Base-by-base conservation (phyloP, 1,140 invertebrate genomes). In the Temnothorax curvispinosus region DNA sequence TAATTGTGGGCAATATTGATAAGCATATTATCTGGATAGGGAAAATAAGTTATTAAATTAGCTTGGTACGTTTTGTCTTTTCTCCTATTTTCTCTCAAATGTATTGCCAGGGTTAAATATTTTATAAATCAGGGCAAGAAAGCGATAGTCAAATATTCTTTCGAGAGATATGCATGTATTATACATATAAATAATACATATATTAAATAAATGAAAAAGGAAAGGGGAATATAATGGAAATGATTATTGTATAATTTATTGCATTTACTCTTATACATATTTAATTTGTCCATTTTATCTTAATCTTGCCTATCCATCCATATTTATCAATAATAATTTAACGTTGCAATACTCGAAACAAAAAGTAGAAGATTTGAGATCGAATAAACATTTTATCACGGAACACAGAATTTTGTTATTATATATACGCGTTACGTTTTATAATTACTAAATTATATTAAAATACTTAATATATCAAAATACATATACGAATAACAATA, bases 71-170 rank as follows among this genome's bases (percentile, higher is more conserved):
- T 58, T 58, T 58, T 58, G 21, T 56, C 21, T 27, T 58, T 3
- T 58, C 8, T 58, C 1, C 3, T 27, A 21, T 27, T 58, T 58
- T 3, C 8, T 3, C 8, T 11, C 54, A 9, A 2, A 18, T 58
- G 7, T 27, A 2, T 21, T 67, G 11, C 38, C n/a, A 41, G n/a
- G 11, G n/a, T 67, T 44, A 38, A 67, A 67, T 67, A 44, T 67
- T 67, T 3, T 47, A 44, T 67, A 67, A 67, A 67, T 13, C 47
- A 13, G 8, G 13, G n/a, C 9, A 21, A 44, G 41, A 67, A 67
- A 67, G n/a, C 38, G n/a, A 27, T 47, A 67, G 3, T 65, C 35
- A 41, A 65, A 65, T 41, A 67, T 44, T 67, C 38, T 67, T 67
- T 13, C 21, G 41, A 27, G 2, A 67, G 8, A 67, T 67, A 67